Conservation (phyloP, 2,888 invertebrate genomes). For the Diplolepis rosae region DNA sequence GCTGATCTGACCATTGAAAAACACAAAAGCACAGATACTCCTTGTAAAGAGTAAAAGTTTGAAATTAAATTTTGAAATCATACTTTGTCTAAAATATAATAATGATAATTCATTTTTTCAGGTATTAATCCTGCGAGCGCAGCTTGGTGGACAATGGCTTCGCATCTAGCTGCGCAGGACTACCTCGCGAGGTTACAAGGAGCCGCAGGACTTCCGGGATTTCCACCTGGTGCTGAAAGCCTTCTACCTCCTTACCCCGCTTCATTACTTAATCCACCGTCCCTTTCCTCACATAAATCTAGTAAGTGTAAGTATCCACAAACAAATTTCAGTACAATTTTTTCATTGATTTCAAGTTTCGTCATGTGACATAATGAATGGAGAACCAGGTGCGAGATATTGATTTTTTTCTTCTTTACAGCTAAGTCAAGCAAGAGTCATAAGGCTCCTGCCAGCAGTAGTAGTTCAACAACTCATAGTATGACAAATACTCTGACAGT, state of each 20-base stretch:
- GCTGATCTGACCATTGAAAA: neutral
- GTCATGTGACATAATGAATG: neutral
- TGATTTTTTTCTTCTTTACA: constrained; percentile 40
- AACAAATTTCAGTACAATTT: neutral
- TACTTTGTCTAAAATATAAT: neutral
- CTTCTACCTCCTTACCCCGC: constrained; percentile 77
- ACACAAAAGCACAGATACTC: neutral
- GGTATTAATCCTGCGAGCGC: constrained; percentile 77
- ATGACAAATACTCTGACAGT: constrained; percentile 60
- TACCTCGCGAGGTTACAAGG: constrained; percentile 87
- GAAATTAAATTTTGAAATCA: neutral
- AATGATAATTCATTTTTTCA: constrained; percentile 66
- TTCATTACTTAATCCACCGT: constrained; percentile 76
- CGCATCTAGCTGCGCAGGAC: constrained; percentile 90
- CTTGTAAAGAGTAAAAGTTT: neutral
- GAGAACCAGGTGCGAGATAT: neutral
- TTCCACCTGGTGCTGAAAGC: constrained; percentile 78
- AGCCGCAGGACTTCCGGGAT: constrained; percentile 84
- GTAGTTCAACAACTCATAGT: constrained; percentile 61
- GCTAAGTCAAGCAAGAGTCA: constrained; percentile 72
- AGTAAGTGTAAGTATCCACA: constrained; percentile 67
- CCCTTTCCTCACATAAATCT: constrained; percentile 74
- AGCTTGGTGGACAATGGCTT: constrained; percentile 94
- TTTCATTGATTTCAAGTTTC: constrained; percentile 10
- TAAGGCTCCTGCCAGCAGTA: constrained; percentile 67